Percentiles rank a stretch among this genome's conserved stretches.
These are phyloP conservation scores for Drosophila obscura DNA, from an alignment of 1,140 invertebrate genomes.

Conservation along the genomic window DNA sequence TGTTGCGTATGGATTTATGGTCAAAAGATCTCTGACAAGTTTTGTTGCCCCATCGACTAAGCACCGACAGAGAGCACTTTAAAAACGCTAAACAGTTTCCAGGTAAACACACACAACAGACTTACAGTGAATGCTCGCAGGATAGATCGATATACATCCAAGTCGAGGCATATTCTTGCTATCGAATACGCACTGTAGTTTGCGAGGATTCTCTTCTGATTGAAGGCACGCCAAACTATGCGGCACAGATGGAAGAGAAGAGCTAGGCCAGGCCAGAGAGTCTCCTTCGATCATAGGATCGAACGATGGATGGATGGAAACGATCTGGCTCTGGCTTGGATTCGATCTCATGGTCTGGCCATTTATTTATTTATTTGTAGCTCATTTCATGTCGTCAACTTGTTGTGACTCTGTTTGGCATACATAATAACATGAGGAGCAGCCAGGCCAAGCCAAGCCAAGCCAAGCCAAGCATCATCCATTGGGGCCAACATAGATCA, in stretches of 20 bases:
- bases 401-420: slow-evolving; percentile 83
- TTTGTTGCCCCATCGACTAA: slow-evolving; percentile 18
- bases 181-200: slow-evolving; percentile 2
- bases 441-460: slow-evolving; percentile 4
- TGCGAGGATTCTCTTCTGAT: slow-evolving; percentile 49
- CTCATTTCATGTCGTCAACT: slow-evolving; percentile 64
- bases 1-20: slow-evolving; percentile 54
- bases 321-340: slow-evolving; percentile 12
- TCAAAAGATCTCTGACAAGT: slow-evolving; percentile 54
- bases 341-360: slow-evolving; percentile 52
- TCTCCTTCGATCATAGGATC: slow-evolving; percentile 39
- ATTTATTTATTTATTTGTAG: slow-evolving; percentile 68
- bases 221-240: slow-evolving; percentile 70
- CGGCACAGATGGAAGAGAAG: slow-evolving; percentile 24
- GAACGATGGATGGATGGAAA: slow-evolving; percentile 33
- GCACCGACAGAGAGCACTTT: slow-evolving; percentile 41
- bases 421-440: slow-evolving; percentile 67
- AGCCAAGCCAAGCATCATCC: slow-evolving; percentile 17
- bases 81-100: slow-evolving; percentile 68
- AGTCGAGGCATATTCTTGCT: background rate
- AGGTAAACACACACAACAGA: slow-evolving; percentile 31
- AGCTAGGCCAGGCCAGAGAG: background rate
- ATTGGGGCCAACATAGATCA: slow-evolving; percentile 65
- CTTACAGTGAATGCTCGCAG: slow-evolving; percentile 5
- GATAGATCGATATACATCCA: background rate